phyloP scores from a whole-genome alignment of 2,888 invertebrate genomes.

The Boloria selene region DNA sequence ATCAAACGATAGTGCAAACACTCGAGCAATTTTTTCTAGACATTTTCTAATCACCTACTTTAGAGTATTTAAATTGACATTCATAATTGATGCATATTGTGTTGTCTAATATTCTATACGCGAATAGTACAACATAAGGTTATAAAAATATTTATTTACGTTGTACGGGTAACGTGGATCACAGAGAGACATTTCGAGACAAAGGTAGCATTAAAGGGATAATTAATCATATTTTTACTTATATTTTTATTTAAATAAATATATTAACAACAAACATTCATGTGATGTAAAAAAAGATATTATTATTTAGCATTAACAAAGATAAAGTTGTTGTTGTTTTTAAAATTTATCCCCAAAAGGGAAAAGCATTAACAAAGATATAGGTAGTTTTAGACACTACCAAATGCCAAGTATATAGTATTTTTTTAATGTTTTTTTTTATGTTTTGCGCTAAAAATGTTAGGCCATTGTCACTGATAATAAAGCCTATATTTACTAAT shows the following conservation, averaged over 20 bases:
- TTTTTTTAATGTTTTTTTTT: conserved; percentile 3
- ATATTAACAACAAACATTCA: conserved; percentile 8
- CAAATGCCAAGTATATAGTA: not conserved
- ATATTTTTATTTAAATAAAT: conserved; percentile 5
- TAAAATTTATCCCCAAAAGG: too few species aligned
- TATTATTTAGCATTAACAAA: not conserved
- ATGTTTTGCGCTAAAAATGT: conserved; percentile 8
- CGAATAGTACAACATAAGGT: conserved; percentile 28
- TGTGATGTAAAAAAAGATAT: not conserved
- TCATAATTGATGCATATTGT: conserved; percentile 61
- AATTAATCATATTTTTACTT: not conserved
- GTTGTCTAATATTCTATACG: conserved; percentile 23
- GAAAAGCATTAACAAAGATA: not conserved
- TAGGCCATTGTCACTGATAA: conserved; percentile 8
- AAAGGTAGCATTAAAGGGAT: not conserved
- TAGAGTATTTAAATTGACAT: conserved; percentile 60
- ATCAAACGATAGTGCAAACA: conserved; percentile 14
- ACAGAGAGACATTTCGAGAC: conserved; percentile 27
- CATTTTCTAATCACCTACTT: conserved; percentile 9
- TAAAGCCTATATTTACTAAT: conserved; percentile 4
- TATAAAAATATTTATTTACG: conserved; percentile 40
- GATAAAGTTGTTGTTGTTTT: too few species aligned
- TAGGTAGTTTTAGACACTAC: not conserved
- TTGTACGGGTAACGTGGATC: conserved; percentile 34
- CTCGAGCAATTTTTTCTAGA: conserved; percentile 15